phyloP scores from a whole-genome alignment of 2,888 invertebrate species.

The Eupeodes latifasciatus region DNA sequence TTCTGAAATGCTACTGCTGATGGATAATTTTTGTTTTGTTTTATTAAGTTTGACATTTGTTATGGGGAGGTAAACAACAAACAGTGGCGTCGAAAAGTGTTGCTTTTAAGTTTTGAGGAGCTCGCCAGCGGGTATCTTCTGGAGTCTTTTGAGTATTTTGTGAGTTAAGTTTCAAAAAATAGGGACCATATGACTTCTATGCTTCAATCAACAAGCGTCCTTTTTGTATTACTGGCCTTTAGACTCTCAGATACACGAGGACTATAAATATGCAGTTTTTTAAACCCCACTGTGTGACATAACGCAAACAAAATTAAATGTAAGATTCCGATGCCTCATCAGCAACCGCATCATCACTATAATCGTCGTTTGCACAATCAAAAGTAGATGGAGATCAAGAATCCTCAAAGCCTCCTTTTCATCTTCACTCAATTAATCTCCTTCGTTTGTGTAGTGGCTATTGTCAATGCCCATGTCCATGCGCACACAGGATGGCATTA shows the following conservation, averaged over 20 bases:
- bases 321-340: constrained; percentile 55
- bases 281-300: constrained; percentile 19
- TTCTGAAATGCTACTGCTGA: constrained; percentile 61
- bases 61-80: not conserved
- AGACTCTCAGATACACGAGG: too few relatives aligned
- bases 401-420: constrained; percentile 37
- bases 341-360: constrained; percentile 64
- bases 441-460: constrained; percentile 57
- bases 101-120: not conserved
- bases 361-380: constrained; percentile 72
- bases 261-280: not conserved
- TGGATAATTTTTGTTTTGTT: constrained; percentile 34
- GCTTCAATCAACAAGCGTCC: too few relatives aligned
- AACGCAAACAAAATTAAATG: constrained; percentile 24
- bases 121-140: too few relatives aligned
- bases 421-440: constrained; percentile 72
- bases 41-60: constrained; percentile 8
- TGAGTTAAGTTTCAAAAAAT: too few relatives aligned
- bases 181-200: too few relatives aligned
- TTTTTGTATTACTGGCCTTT: too few relatives aligned
- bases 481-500: constrained; percentile 40
- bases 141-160: too few relatives aligned
- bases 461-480: constrained; percentile 59
- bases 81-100: constrained; percentile 47
- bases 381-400: constrained; percentile 76